Conservation (phyloP, 2,888 invertebrate genomes). For the Drymonia ruficornis region DNA sequence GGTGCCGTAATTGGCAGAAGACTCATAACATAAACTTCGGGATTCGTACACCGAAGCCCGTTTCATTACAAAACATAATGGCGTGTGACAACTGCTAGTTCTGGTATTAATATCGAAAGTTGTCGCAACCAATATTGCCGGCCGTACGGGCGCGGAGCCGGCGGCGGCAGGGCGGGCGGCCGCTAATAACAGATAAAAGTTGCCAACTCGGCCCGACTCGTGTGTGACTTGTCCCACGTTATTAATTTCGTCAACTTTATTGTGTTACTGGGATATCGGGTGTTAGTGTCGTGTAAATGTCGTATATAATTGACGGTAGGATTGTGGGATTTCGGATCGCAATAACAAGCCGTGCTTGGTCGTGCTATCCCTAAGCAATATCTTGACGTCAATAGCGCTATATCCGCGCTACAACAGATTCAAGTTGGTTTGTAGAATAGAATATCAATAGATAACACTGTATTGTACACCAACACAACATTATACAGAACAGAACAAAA, state of each 20-base stretch:
- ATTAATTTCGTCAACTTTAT: slow-evolving; percentile 32
- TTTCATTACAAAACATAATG: slow-evolving; percentile 27
- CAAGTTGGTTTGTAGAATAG: too few relatives aligned
- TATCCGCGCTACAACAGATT: too few relatives aligned
- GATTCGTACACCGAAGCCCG: not conserved
- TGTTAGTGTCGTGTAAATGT: not conserved
- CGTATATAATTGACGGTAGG: not conserved
- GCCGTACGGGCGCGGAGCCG: too few relatives aligned
- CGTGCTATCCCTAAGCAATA: too few relatives aligned
- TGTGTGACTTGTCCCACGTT: slow-evolving; percentile 47
- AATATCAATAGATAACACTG: too few relatives aligned
- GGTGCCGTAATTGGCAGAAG: too few relatives aligned
- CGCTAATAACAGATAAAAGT: slow-evolving; percentile 66
- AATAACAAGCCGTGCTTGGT: too few relatives aligned
- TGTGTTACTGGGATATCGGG: not conserved
- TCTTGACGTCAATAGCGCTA: too few relatives aligned
- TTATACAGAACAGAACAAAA: too few relatives aligned
- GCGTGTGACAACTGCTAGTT: slow-evolving; percentile 34
- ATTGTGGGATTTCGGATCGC: too few relatives aligned
- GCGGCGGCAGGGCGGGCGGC: slow-evolving; percentile 36
- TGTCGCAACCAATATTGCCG: slow-evolving; percentile 55
- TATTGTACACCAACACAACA: too few relatives aligned
- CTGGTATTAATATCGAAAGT: slow-evolving; percentile 63
- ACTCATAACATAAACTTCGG: not conserved
- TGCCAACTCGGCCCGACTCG: slow-evolving; percentile 59